Conservation (phyloP, 2,113 vertebrate genomes). For the Cygnus buccinator region DNA sequence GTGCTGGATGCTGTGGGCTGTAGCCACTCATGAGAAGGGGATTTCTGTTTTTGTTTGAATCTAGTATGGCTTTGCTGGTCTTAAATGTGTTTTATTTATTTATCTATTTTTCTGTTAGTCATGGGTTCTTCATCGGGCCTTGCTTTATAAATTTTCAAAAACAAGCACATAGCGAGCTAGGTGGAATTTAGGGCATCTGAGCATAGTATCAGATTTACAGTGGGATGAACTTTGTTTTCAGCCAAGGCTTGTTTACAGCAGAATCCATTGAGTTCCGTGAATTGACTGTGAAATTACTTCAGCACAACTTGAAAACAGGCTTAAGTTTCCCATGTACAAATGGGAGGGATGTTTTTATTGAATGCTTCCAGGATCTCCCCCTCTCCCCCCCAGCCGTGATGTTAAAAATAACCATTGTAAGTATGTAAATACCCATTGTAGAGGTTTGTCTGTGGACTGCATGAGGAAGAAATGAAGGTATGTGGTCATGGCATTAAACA, state of each 20-base stretch:
- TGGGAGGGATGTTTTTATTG: not conserved
- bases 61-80: not conserved
- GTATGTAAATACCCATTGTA: not conserved
- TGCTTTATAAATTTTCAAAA: not conserved
- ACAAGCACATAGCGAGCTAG: not conserved
- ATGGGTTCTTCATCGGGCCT: not conserved
- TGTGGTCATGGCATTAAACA: not conserved
- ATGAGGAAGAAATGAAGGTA: not conserved
- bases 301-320: not conserved
- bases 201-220: not conserved
- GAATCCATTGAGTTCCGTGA: not conserved
- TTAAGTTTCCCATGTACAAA: not conserved
- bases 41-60: not conserved
- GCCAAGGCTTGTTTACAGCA: not conserved
- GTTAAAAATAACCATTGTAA: not conserved
- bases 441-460: not conserved
- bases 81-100: rapidly evolving
- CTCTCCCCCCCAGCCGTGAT: not conserved
- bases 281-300: not conserved
- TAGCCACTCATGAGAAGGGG: not conserved
- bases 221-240: not conserved
- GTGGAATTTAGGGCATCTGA: not conserved
- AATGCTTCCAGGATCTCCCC: not conserved
- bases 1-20: not conserved
- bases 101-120: not conserved